These are phyloP conservation scores for Microtus ochrogaster DNA, from an alignment of 2,113 vertebrate genomes.

Conservation along the genomic window DNA sequence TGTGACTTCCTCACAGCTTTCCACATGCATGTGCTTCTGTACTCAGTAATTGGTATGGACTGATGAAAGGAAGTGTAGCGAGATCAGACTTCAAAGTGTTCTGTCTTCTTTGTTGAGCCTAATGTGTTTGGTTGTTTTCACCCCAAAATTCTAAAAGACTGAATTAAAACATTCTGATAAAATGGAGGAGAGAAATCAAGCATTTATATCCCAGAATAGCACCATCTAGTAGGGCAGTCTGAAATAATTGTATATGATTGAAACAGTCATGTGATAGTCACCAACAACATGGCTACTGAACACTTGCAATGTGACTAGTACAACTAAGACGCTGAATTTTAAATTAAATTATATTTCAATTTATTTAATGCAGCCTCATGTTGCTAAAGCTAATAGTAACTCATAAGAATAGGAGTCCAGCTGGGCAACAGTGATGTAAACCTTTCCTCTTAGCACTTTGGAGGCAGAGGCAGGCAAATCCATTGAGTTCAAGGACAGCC, in stretches of 20 bases:
- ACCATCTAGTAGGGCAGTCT: background rate
- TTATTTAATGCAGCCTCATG: background rate
- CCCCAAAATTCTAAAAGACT: slow-evolving; percentile 35
- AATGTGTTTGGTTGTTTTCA: slow-evolving; percentile 29
- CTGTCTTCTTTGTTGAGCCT: background rate
- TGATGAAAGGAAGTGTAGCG: slow-evolving; percentile 7
- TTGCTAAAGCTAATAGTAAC: background rate
- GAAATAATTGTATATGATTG: background rate
- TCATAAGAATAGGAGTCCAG: background rate
- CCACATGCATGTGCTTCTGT: background rate
- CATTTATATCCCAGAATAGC: background rate
- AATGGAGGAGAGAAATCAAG: background rate
- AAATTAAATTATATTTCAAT: background rate
- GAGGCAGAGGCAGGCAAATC: background rate
- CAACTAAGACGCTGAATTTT: slow-evolving; percentile 6
- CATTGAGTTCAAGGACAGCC: background rate
- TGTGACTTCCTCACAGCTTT: background rate
- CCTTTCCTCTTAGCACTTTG: background rate
- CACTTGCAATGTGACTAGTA: background rate
- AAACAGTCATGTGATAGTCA: background rate
- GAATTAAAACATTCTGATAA: slow-evolving; percentile 38
- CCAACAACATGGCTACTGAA: background rate
- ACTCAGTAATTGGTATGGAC: background rate
- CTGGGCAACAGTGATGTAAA: background rate
- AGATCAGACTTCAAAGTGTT: background rate